Evolutionary conservation across 2,888 invertebrate species (phyloP), one percentile per base, ranked within the genome.

Genomic region (Escarpia spicata): DNA sequence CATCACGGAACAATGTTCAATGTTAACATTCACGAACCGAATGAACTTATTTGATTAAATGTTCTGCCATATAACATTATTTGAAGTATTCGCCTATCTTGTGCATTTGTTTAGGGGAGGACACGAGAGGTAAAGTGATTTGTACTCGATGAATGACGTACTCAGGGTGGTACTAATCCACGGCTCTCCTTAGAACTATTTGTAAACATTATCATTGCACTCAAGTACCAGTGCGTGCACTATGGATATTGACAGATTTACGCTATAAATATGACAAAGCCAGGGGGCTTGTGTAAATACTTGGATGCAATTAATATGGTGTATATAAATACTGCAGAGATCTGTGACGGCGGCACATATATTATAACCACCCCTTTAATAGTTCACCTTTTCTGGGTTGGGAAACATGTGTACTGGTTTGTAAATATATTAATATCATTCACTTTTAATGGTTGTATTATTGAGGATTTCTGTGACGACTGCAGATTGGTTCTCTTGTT

Each of bases 291-390:
- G 19, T 75, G 75, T 75, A 75, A 75, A 75, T 75, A 75, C 75
- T 75, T 26, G 75, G 75, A 75, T n/a, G n/a, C n/a, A 75, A 75
- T 75, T 75, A 75, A 75, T 75, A 75, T 75, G 75, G 75, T 75
- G 75, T 75, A 75, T 26, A 75, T 75, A 75, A 75, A 75, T 75
- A 75, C 75, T 26, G 75, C 3, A 6, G n/a, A 26, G 75, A 75
- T 75, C 75, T 26, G 75, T 26, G 75, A 75, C 15, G 75, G 75
- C 75, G 6, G 75, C 75, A 19, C 75, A 75, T 75, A 6, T 75
- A 75, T 75, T 75, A 75, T 26, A 52, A 52, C 52, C 52, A 52
- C 75, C 19, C 75, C 26, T 26, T 15, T 75, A 26, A 75, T 26
- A 75, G 15, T 75, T 75, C 75, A 75, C 75, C 26, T 6, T 75